Percentiles rank a stretch among this genome's conserved stretches.
phyloP scores from a whole-genome alignment of 2,888 invertebrate genomes.

The Ophion costatus region DNA sequence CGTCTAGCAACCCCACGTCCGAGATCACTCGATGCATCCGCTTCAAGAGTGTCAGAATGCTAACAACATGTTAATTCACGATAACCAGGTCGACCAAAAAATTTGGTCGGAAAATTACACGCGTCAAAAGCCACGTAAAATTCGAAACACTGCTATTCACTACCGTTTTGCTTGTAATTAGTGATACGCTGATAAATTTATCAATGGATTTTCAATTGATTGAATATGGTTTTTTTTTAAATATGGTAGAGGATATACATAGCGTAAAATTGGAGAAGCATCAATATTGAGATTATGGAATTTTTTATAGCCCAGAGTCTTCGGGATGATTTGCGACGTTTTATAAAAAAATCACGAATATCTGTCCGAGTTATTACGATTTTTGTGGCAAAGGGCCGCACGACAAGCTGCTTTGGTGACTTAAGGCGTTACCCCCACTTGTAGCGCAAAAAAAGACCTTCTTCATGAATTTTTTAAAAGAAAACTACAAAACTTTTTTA shows the following conservation, averaged over 20 bases:
- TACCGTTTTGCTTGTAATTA: background rate
- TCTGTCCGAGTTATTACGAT: no score
- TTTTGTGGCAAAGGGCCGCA: no score
- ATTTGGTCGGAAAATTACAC: background rate
- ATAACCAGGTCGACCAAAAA: background rate
- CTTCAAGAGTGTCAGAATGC: background rate
- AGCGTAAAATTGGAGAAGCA: background rate
- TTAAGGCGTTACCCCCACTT: no score
- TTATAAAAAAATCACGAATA: no score
- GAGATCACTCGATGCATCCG: background rate
- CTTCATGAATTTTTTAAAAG: no score
- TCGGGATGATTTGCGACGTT: no score
- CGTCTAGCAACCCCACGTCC: background rate
- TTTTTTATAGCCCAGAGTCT: no score
- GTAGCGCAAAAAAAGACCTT: no score
- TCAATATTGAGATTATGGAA: background rate
- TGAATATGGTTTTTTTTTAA: no score
- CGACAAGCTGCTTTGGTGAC: no score
- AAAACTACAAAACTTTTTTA: no score
- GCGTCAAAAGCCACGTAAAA: background rate
- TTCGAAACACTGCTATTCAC: background rate
- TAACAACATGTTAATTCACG: background rate
- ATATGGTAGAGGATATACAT: background rate
- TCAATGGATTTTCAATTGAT: no score
- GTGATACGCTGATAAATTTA: background rate